These are phyloP conservation scores for Enteromius treurensis DNA, from an alignment of 2,797 vertebrate genomes.

Conservation along the genomic window DNA sequence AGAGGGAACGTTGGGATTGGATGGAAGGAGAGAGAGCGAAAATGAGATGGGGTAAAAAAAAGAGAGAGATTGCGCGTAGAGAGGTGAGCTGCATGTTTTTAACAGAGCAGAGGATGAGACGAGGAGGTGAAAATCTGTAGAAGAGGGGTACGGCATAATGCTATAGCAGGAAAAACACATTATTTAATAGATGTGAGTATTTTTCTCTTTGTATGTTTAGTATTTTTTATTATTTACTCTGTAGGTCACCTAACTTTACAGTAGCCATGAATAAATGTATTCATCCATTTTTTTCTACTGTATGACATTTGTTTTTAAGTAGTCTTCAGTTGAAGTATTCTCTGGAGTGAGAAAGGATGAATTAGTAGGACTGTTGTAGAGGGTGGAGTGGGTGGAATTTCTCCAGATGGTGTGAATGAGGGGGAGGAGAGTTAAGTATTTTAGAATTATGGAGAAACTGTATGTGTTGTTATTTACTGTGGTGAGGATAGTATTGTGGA, in stretches of 20 bases:
- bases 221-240: neutral
- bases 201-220: neutral
- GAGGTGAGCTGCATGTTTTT: slow-evolving; percentile 49
- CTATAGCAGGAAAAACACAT: slow-evolving; percentile 16
- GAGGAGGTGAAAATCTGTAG: slow-evolving; percentile 30
- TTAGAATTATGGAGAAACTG: neutral
- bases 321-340: slow-evolving; percentile 21
- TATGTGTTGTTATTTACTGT: slow-evolving; percentile 1
- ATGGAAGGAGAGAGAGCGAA: slow-evolving; percentile 33
- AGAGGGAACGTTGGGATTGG: slow-evolving; percentile 46
- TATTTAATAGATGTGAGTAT: slow-evolving; percentile 49
- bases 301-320: neutral
- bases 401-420: slow-evolving; percentile 26
- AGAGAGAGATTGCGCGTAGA: slow-evolving; percentile 40
- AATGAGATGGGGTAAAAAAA: slow-evolving; percentile 31
- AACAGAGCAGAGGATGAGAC: slow-evolving; percentile 37
- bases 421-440: slow-evolving; percentile 8
- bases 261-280: neutral
- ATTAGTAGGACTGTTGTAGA: neutral
- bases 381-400: slow-evolving; percentile 28
- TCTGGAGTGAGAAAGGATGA: slow-evolving; percentile 2
- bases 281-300: neutral
- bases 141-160: slow-evolving; percentile 6
- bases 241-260: neutral
- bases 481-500: slow-evolving; percentile 9